Base-by-base conservation (phyloP, 2,797 vertebrate genomes). In the Chrysocyon brachyurus region DNA sequence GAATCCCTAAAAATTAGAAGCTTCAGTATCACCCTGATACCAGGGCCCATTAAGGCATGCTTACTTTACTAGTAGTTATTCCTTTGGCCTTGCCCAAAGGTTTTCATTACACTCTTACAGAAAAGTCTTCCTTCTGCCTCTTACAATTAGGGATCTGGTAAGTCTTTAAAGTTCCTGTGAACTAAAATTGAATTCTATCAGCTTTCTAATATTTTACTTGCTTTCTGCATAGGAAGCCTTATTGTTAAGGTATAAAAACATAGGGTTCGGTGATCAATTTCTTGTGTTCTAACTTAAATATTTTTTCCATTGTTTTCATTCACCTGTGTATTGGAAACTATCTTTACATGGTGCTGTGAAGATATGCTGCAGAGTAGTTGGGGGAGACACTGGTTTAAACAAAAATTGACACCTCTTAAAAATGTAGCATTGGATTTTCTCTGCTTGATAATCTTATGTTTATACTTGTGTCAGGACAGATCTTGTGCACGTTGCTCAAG, bases 131-230 rank as follows among this genome's bases (percentile, higher is more conserved):
- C 11, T 68, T 3, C 82, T 88, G 36, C 22, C 21, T 90, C 33
- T 12, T 59, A 0, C 61, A 49, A 7, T 52, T 94, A 82, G 1
- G 8, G 40, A 83, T 96, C 52, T 87, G 52, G 15, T 78, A 46
- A 95, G 83, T 10, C 24, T 22, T 70, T 70, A 82, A 49, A 54
- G 19, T 77, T 92, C 28, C 46, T 72, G 24, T 83, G 54, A 81
- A 68, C 54, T 79, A 81, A 85, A 79, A 84, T 66, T 57, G 33
- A 56, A 54, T 81, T 92, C 49, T 77, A 4, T 24, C 19, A 86
- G 56, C 24, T 81, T 95, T 88, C 14, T 33, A 59, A 19, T 83
- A 73, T 68, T 96, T 91, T 79, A 36, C 64, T 57, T 83, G 26
- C 26, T 77, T 96, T 66, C 73, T 56, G 12, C 40, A 8, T 78